These are phyloP conservation scores for Hoplostethus mediterraneus DNA, from an alignment of 2,797 vertebrate genomes.

Conservation along the genomic window DNA sequence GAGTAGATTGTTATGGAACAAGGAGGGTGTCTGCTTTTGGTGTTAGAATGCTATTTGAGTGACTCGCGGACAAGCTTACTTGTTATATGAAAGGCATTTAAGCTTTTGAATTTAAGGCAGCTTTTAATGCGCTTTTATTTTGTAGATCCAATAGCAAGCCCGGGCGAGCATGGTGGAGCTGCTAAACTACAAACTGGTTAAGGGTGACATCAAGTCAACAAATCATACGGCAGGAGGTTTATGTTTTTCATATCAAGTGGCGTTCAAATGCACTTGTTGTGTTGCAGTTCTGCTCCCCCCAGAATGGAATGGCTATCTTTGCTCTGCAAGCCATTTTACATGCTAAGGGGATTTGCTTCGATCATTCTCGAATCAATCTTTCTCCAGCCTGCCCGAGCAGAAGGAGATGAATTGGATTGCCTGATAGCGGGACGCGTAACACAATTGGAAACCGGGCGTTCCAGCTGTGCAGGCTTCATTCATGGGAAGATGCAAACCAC, in stretches of 20 bases:
- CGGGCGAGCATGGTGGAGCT: too few species aligned
- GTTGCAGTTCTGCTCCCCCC: background rate
- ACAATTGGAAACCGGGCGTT: background rate
- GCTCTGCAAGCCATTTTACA: background rate
- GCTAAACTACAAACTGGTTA: background rate
- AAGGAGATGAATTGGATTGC: background rate
- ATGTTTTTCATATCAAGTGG: background rate
- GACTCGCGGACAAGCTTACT: slow-evolving; percentile 8
- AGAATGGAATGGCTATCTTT: background rate
- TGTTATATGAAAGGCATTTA: background rate
- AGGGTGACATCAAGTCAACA: background rate
- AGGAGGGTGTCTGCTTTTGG: background rate
- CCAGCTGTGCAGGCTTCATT: background rate
- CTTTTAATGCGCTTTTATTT: slow-evolving; percentile 11
- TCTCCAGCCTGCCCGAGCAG: background rate
- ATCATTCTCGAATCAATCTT: background rate
- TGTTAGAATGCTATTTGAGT: background rate
- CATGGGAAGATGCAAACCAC: background rate
- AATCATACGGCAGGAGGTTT: background rate
- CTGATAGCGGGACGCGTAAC: background rate
- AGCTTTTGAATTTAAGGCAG: too few species aligned
- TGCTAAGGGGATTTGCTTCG: background rate
- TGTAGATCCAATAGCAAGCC: background rate
- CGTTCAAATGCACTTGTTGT: background rate
- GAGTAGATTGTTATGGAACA: background rate